Base-by-base conservation (phyloP, 2,888 invertebrate species). In the Melanotus villosus region DNA sequence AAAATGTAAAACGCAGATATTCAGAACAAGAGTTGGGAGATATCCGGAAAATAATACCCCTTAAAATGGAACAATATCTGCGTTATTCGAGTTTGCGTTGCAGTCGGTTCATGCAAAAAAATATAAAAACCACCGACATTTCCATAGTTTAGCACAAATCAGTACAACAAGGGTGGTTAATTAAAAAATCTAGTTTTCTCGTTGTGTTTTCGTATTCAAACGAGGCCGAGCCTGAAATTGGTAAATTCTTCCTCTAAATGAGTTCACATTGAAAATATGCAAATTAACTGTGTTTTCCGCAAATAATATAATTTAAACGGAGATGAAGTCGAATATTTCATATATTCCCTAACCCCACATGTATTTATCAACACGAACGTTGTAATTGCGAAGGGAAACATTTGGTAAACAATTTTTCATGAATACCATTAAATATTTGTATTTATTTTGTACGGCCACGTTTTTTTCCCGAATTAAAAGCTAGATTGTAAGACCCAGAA, bases 211-310 rank as follows among this genome's bases (percentile, higher is more conserved):
- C 23, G 14, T 16, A 45, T 59, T 45, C 45, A 45, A 59, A 45
- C 26, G 62, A 62, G 36, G 38, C 52, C 50, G 38, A 62, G 62
- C 50, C 26, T 62, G 47, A 67, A 68, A 69, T 60, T 69, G 59
- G 47, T 47, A 60, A 65, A 59, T 69, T 54, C 47, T 36, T 56
- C 34, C 30, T 50, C 47, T 54, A 47, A 69, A 69, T 56, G 65
- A 56, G 56, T 63, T 65, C 34, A 45, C 59, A 69, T 69, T 72
- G 45, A 66, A 64, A 66, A 72, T 69, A 69, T 72, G 72, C 52
- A 72, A 71, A 71, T 71, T 71, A 60, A 63, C 38, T 58, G 21
- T 71, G 58, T 71, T 71, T 68, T 58, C 62, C 43, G 43, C 62
- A 65, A 65, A 65, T 65, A 66, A 67, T 57, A 57, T 65, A 58